Conservation (phyloP, 2,113 vertebrate genomes). For the Perca flavescens region DNA sequence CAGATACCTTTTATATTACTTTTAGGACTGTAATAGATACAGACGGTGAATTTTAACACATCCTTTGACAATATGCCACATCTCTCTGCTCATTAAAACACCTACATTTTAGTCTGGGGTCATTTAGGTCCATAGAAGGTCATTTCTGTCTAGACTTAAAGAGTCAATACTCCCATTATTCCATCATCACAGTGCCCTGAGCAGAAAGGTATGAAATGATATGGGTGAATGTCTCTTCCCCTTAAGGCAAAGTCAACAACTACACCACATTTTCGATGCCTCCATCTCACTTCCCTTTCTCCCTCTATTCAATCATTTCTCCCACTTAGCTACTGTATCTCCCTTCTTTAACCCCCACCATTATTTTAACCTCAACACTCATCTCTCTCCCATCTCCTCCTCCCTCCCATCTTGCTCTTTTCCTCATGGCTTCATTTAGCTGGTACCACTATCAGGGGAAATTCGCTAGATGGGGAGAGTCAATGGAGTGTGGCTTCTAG, state of each 20-base stretch:
- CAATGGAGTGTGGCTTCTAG: slow-evolving; percentile 82
- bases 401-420: slow-evolving; percentile 41
- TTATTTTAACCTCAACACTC: slow-evolving; percentile 51
- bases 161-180: slow-evolving; percentile 61
- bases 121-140: slow-evolving; percentile 27
- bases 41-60: not conserved
- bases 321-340: slow-evolving; percentile 53
- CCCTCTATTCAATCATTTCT: slow-evolving; percentile 60
- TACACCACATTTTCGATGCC: slow-evolving; percentile 29
- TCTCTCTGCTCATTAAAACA: slow-evolving; percentile 26
- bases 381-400: slow-evolving; percentile 52
- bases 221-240: slow-evolving; percentile 56
- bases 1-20: not conserved
- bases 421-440: slow-evolving; percentile 83
- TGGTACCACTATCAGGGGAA: slow-evolving; percentile 84
- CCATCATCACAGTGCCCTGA: slow-evolving; percentile 52
- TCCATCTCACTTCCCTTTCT: slow-evolving; percentile 26
- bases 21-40: not conserved
- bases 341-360: slow-evolving; percentile 55
- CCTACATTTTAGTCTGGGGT: slow-evolving; percentile 12
- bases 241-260: slow-evolving; percentile 54
- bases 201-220: slow-evolving; percentile 55
- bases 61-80: not conserved
- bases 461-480: slow-evolving; percentile 84
- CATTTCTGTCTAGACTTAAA: slow-evolving; percentile 49